phyloP scores from a whole-genome alignment of 1,140 invertebrate species.

The Drosophila sp. region DNA sequence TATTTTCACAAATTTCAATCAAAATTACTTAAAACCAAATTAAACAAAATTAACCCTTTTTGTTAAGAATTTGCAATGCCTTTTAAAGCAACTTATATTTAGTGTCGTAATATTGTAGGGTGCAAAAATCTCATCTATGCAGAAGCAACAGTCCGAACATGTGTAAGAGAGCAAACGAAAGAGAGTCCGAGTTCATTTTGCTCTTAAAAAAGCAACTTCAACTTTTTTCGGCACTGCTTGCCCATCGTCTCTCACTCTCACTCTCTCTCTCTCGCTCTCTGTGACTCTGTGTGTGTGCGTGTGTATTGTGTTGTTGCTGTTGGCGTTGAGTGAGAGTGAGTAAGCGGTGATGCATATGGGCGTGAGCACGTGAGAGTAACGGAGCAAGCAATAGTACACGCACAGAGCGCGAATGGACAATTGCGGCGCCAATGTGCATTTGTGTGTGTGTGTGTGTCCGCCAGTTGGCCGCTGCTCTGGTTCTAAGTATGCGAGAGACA shows the following conservation, averaged over 20 bases:
- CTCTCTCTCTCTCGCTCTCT: background rate
- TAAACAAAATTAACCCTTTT: background rate
- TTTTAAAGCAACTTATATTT: background rate
- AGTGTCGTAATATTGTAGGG: conserved; percentile 1
- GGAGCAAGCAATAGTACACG: conserved; percentile 65
- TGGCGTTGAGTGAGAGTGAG: conserved; percentile 8
- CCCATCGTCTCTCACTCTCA: background rate
- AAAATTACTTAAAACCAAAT: too few species aligned
- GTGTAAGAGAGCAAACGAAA: background rate
- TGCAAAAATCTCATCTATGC: background rate
- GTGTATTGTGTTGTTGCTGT: background rate
- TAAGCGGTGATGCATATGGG: conserved; percentile 39
- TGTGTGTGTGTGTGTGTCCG: conserved; percentile 39
- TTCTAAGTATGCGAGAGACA: conserved; percentile 36
- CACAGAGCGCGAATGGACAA: conserved; percentile 68
- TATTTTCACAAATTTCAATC: too few species aligned
- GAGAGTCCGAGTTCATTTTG: background rate
- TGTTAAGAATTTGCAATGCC: background rate
- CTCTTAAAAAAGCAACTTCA: conserved; percentile 2
- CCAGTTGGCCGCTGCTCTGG: conserved; percentile 44
- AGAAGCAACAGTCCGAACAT: background rate
- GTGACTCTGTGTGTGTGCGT: background rate
- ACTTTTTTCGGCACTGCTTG: conserved; percentile 41
- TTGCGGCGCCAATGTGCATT: conserved; percentile 42
- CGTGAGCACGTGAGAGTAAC: conserved; percentile 47